Conservation (phyloP, 2,797 vertebrate genomes). For the Catamblyrhynchus diadema region DNA sequence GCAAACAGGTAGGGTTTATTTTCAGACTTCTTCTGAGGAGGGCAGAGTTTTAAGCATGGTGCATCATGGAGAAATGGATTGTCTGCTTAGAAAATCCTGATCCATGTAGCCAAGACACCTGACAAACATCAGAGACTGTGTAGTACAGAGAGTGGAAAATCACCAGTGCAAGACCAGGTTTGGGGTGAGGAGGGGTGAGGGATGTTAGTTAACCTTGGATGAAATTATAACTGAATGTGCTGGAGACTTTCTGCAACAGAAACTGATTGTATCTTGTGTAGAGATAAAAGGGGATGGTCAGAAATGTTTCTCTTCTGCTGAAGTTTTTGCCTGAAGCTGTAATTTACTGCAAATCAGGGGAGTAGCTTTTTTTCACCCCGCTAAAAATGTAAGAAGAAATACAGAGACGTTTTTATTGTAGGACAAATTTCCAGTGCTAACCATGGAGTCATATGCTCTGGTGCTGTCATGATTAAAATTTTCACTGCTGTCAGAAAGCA, state of each 20-base stretch:
- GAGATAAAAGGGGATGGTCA: constrained; percentile 26
- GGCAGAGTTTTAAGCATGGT: neutral
- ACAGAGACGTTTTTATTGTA: neutral
- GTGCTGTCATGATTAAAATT: neutral
- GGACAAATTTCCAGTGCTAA: neutral
- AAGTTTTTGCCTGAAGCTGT: constrained; percentile 21
- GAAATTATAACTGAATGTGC: constrained; percentile 29
- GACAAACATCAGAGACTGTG: neutral
- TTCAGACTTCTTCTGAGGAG: neutral
- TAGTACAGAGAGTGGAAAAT: constrained; percentile 32
- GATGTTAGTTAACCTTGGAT: constrained; percentile 21
- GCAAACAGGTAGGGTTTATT: neutral
- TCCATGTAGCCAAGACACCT: neutral
- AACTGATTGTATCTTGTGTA: constrained; percentile 6
- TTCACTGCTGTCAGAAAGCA: constrained; percentile 5
- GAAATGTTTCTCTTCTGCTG: neutral
- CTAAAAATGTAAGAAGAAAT: constrained; percentile 30
- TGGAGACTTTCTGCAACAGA: constrained; percentile 8
- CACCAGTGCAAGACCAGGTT: neutral
- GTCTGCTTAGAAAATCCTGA: neutral
- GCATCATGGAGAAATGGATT: neutral
- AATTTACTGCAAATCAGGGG: constrained; percentile 20
- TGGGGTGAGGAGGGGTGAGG: neutral
- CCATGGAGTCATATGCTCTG: neutral
- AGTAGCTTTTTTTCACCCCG: neutral